Evolutionary conservation across 2,888 invertebrate genomes (phyloP), one percentile per base, ranked within the genome.

Genomic region (Mellilla xanthometata): DNA sequence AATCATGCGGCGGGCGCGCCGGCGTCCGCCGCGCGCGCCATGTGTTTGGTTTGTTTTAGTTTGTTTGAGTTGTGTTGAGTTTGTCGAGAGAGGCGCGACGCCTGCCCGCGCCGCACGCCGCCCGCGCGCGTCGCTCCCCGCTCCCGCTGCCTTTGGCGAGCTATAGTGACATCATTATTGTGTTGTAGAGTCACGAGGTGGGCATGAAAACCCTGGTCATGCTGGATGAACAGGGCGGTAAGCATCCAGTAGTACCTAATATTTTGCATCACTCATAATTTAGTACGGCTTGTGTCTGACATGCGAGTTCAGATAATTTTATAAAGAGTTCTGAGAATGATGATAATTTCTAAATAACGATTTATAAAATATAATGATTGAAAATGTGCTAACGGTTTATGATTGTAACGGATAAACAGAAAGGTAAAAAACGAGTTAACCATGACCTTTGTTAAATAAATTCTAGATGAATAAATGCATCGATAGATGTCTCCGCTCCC

Each of bases 161-260:
- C 85, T 88, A 88, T 90, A 90, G 90, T 90, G 88, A 90, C 90
- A 84, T 89, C 90, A 89, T 90, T 90, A 82, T 90, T 90, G 89
- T 90, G 89, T 95, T 96, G 94, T 96, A 99, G 98, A 97, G 98
- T 94, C 98, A 98, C 94, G 98, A 99, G 93, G 98, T 98, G 91
- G 98, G 98, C 92, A 99, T 99, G 95, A 96, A 97, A 93, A 96
- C 98, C 92, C 95, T 99, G 93, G 98, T 99, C 92, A 98, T 98
- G 95, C 95, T 99, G 95, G 99, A 99, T 94, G 98, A 99, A 93
- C 99, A 99, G 96, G 99, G 98, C 96, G 98, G 98, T 98, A 96
- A 97, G 97, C 94, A 93, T 93, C 91, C 90, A 90, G 86, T 88
- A 89, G 88, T 78, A 83, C 75, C 75, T 75, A 75, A 72, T 86